Evolutionary conservation across 2,888 invertebrate genomes (phyloP).

Genomic region (Choreutis nemorana): DNA sequence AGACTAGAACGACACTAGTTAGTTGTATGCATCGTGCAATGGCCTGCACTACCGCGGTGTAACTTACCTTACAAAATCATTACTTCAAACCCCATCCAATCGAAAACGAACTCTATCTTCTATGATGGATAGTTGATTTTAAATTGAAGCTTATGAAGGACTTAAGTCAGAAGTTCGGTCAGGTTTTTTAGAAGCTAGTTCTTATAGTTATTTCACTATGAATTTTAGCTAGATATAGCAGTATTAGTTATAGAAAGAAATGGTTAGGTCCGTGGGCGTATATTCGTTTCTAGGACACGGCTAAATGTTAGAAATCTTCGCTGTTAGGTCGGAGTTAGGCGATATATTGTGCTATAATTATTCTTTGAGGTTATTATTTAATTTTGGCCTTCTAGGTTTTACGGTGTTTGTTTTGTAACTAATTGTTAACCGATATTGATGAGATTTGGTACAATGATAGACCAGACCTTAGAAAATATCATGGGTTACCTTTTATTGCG

Average conservation of each 20-base stretch:
- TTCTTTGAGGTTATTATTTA: conserved; percentile 4
- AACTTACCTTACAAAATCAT: conserved; percentile 14
- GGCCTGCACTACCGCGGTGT: conserved; percentile 55
- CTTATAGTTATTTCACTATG: conserved; percentile 64
- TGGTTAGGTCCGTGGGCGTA: conserved; percentile 50
- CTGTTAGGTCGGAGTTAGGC: conserved; percentile 20
- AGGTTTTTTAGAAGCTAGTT: conserved; percentile 60
- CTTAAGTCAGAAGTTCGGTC: conserved; percentile 11
- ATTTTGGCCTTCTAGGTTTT: background rate
- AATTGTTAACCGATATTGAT: too few relatives aligned
- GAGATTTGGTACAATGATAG: too few relatives aligned
- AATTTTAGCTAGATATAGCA: conserved; percentile 60
- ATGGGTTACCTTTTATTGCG: too few relatives aligned
- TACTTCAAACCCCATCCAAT: conserved; percentile 20
- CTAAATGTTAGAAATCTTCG: conserved; percentile 57
- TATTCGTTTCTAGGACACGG: conserved; percentile 56
- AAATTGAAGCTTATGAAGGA: conserved; percentile 1
- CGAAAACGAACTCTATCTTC: conserved; percentile 13
- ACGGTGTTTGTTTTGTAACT: background rate
- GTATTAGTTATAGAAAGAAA: conserved; percentile 61
- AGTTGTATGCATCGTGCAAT: conserved; percentile 66
- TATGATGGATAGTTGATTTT: conserved; percentile 5
- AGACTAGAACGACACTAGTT: conserved; percentile 46
- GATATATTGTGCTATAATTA: conserved; percentile 30
- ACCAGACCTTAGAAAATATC: too few relatives aligned